Base-by-base conservation (phyloP, 2,797 vertebrate genomes). In the Okamejei kenojei region DNA sequence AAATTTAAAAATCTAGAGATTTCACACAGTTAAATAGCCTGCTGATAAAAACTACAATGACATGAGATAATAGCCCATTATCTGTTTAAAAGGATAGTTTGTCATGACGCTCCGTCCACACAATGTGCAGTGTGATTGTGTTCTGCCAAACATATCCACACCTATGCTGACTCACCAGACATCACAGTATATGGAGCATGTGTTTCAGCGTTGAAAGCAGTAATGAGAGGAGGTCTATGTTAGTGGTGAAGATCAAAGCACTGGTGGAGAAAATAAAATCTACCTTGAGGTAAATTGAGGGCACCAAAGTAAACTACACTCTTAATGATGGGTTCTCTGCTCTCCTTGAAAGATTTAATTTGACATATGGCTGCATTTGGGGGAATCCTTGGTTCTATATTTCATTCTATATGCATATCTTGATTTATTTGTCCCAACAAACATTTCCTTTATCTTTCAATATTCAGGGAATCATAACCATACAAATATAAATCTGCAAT, bases 31-130 rank as follows among this genome's bases (percentile, higher is more conserved):
- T 92, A 26, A 92, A 7, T 61, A 0, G 74, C 35, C 90, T 76
- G 90, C 35, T 92, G 90, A 76, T 92, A 91, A 71, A 58, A 63
- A 86, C 32, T 65, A 92, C 35, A 58, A 91, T 76, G 23, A 35
- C 23, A 92, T 74, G 71, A 76, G 90, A 35, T 54, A 54, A 15
- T 76, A 54, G 45, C 45, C 45, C 6, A 54, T 54, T 92, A 76
- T 38, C 17, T 76, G 73, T 29, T 91, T 71, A 65, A 92, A 88
- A 65, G 63, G 68, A 68, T 45, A 74, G 35, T 29, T 54, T 76
- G 90, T 54, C 38, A 54, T 7, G 23, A 76, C 45, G 45, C 38
- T 92, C 90, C 76, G 38, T 76, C 38, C 90, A 92, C 88, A 35
- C 26, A 65, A n/a, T 61, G 82, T 68, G 63, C 32, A 63, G 63